These are phyloP conservation scores for Onychomys leucogaster DNA, from an alignment of 2,797 vertebrate species.

Conservation along the genomic window DNA sequence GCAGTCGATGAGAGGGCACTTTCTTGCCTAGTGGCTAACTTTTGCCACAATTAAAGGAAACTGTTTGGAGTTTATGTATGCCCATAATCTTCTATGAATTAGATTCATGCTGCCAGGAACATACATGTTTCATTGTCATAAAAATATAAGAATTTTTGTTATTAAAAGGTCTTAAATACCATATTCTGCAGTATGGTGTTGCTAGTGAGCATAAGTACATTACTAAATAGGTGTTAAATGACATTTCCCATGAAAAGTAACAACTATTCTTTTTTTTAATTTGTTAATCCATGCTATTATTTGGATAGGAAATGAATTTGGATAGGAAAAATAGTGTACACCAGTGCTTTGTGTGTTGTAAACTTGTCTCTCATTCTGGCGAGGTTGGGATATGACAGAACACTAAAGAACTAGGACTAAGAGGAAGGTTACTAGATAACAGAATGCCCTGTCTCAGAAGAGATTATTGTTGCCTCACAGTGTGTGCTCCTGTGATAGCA, in stretches of 20 bases:
- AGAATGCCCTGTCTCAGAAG: neutral
- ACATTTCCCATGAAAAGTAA: neutral
- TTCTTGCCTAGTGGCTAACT: no score
- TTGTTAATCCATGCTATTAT: neutral
- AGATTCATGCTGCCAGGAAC: no score
- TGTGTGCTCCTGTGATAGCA: neutral
- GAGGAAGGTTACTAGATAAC: neutral
- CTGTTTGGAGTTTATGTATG: no score
- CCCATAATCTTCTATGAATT: no score
- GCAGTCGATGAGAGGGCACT: no score
- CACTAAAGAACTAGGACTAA: neutral
- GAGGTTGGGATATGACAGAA: neutral
- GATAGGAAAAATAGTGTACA: neutral
- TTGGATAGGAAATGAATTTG: neutral
- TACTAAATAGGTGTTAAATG: neutral
- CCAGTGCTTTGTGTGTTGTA: neutral
- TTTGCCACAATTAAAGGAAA: no score
- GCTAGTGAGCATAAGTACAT: neutral
- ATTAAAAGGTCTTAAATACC: no score
- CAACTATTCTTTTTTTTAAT: neutral
- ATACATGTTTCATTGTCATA: no score
- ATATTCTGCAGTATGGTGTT: neutral
- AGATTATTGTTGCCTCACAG: neutral
- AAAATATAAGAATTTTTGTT: no score
- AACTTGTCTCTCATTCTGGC: neutral